Percentiles rank a stretch among this genome's conserved stretches.
Evolutionary conservation across 2,113 vertebrate genomes (phyloP).

Genomic region (Anguilla rostrata): DNA sequence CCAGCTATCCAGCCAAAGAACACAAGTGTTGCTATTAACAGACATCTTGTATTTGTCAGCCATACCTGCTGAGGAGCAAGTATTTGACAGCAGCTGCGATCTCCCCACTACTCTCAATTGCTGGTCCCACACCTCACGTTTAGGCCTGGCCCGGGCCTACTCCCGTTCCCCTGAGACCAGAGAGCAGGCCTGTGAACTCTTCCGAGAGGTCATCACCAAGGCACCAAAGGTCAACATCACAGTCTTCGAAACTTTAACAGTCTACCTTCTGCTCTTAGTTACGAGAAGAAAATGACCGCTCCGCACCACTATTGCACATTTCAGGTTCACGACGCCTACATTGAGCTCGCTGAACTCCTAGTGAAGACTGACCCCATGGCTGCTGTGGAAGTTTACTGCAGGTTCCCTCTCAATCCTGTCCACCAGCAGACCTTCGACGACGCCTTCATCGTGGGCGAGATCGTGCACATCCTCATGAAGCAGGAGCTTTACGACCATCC

Average conservation of each 20-base stretch:
- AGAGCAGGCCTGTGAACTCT: slow-evolving; percentile 50
- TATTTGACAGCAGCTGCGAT: not conserved
- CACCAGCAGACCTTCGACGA: slow-evolving; percentile 62
- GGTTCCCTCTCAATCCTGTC: slow-evolving; percentile 60
- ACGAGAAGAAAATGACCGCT: not conserved
- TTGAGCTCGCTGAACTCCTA: slow-evolving; percentile 59
- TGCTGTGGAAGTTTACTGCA: slow-evolving; percentile 63
- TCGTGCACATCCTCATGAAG: slow-evolving; percentile 60
- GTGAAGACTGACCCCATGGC: slow-evolving; percentile 54
- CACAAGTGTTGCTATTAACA: not conserved
- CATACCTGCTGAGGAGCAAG: not conserved
- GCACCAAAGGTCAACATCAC: slow-evolving; percentile 53
- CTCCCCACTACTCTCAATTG: slow-evolving; percentile 43
- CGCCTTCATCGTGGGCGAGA: slow-evolving; percentile 68
- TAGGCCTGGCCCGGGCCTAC: slow-evolving; percentile 59
- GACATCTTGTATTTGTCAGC: not conserved
- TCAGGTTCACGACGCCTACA: slow-evolving; percentile 64
- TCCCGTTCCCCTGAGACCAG: slow-evolving; percentile 47
- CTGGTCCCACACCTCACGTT: slow-evolving; percentile 52
- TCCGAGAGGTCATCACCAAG: slow-evolving; percentile 61
- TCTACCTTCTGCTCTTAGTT: not conserved
- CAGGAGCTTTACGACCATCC: slow-evolving; percentile 61
- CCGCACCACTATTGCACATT: not conserved
- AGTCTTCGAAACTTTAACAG: not conserved
- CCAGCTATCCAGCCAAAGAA: too few species aligned